A percentile compares a stretch with the other conserved stretches of the same genome.
phyloP scores from a whole-genome alignment of 2,797 vertebrate species.

The Sebastiscus albofasciatus region DNA sequence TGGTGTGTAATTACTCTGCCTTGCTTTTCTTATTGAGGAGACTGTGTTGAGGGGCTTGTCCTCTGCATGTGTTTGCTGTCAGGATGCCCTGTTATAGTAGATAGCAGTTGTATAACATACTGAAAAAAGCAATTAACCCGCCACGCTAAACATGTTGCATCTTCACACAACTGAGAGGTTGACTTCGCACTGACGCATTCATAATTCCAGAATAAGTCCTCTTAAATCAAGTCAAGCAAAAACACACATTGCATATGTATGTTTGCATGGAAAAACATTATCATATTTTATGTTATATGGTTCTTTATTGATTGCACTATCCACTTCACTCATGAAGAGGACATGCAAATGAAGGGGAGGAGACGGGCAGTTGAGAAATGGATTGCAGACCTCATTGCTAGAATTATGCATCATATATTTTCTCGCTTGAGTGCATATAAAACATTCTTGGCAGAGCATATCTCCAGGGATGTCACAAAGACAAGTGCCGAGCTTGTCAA shows the following conservation, averaged over 20 bases:
- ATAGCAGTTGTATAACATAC: conserved; percentile 34
- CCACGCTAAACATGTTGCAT: not conserved
- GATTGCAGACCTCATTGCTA: not conserved
- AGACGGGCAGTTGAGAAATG: not conserved
- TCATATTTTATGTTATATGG: not conserved
- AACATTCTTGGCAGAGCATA: not conserved
- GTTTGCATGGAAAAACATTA: not conserved
- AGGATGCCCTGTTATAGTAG: conserved; percentile 11
- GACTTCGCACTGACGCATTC: not conserved
- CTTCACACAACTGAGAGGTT: not conserved
- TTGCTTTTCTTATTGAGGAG: conserved; percentile 39
- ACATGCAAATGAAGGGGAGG: conserved; percentile 29
- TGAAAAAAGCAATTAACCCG: conserved; percentile 32
- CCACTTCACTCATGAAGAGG: conserved; percentile 12
- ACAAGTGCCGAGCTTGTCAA: not conserved
- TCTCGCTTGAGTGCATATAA: not conserved
- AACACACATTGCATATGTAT: not conserved
- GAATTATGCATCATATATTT: conserved; percentile 11
- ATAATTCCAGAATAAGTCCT: not conserved
- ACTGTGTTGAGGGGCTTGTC: conserved; percentile 20
- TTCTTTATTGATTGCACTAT: conserved; percentile 5
- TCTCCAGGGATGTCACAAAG: conserved; percentile 22
- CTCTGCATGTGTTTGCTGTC: conserved; percentile 12
- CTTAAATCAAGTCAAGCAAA: not conserved
- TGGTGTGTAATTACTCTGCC: conserved; percentile 38